Evolutionary conservation across 2,113 vertebrate species (phyloP).

Genomic region (Psammodynastes pulverulentus): DNA sequence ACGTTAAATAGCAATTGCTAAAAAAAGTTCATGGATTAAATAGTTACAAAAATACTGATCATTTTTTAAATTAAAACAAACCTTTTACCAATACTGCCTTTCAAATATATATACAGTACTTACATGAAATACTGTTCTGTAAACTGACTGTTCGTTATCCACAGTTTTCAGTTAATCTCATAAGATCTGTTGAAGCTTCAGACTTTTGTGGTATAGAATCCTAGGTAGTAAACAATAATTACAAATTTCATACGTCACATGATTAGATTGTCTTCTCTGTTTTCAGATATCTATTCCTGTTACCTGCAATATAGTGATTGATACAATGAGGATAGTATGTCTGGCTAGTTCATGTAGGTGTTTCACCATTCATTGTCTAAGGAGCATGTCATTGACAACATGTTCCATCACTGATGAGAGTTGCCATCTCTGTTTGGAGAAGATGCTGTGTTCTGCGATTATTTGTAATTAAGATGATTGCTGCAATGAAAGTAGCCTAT

Average conservation of each 20-base stretch:
- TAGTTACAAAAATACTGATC: neutral
- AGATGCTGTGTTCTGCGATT: neutral
- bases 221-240: neutral
- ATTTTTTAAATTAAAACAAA: neutral
- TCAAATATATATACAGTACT: neutral
- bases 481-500: neutral
- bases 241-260: neutral
- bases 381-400: neutral
- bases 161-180: neutral
- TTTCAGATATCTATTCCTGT: neutral
- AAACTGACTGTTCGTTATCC: neutral
- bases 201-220: neutral
- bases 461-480: neutral
- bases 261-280: neutral
- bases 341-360: neutral
- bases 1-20: neutral
- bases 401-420: neutral
- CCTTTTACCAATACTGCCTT: neutral
- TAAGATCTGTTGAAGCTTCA: neutral
- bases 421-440: neutral
- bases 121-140: neutral
- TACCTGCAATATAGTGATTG: neutral
- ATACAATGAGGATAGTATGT: neutral
- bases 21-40: neutral
- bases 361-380: neutral